Evolutionary conservation across 2,888 invertebrate species (phyloP).

Genomic region (Eristalis intricaria): DNA sequence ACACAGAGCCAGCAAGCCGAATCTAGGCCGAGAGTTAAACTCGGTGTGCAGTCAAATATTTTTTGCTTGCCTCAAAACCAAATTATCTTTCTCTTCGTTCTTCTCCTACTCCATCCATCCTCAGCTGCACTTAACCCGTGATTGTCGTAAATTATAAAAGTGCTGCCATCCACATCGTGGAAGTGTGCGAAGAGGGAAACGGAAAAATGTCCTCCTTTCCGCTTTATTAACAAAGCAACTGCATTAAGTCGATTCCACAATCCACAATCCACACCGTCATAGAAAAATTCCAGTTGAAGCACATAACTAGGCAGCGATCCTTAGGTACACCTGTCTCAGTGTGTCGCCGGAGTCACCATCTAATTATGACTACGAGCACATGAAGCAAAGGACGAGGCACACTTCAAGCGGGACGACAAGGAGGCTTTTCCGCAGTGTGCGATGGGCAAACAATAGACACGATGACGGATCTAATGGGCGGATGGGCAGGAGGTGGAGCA

Average conservation of each 20-base stretch:
- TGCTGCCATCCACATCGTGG: neutral
- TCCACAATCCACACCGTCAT: neutral
- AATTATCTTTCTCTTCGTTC: conserved; percentile 26
- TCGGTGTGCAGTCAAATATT: conserved; percentile 9
- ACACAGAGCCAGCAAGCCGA: neutral
- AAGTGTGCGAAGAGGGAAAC: neutral
- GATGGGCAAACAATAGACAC: conserved; percentile 32
- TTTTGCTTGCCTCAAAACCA: conserved; percentile 12
- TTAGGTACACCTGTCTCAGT: conserved; percentile 2
- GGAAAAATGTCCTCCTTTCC: conserved; percentile 8
- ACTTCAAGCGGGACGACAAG: neutral
- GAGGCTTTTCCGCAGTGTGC: conserved; percentile 32
- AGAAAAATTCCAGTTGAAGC: conserved; percentile 24
- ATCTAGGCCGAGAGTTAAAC: neutral
- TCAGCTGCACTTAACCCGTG: conserved; percentile 51
- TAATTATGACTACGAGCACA: conserved; percentile 42
- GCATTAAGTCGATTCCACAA: conserved; percentile 24
- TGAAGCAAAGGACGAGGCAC: conserved; percentile 11
- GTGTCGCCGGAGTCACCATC: conserved; percentile 3
- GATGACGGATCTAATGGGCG: neutral
- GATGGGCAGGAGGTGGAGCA: no score
- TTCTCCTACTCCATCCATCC: neutral
- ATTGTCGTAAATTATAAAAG: conserved; percentile 49
- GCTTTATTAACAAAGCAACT: conserved; percentile 46
- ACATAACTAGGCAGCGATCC: conserved; percentile 45